Evolutionary conservation across 2,797 vertebrate genomes (phyloP).

Genomic region (Hypotaenidia okinawae): DNA sequence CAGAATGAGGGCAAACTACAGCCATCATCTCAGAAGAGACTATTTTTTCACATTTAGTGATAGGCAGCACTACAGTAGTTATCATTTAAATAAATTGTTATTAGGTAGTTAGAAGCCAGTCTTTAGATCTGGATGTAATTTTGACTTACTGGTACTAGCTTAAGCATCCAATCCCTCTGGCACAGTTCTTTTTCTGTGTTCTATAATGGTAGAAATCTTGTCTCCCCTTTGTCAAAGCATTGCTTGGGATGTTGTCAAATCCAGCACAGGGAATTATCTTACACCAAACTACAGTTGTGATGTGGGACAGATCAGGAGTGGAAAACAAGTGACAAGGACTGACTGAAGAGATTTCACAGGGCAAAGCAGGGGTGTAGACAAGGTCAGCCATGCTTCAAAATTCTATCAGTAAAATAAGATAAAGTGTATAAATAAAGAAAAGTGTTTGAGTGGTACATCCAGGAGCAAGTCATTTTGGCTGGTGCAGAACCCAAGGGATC

Average conservation of each 20-base stretch:
- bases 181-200: neutral
- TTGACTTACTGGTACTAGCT: neutral
- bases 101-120: neutral
- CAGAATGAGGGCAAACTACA: neutral
- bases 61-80: neutral
- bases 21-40: neutral
- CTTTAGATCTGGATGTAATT: neutral
- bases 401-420: slow-evolving; percentile 12
- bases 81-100: neutral
- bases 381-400: slow-evolving; percentile 16
- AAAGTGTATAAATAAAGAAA: slow-evolving; percentile 11
- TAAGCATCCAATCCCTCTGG: neutral
- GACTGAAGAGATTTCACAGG: slow-evolving; percentile 21
- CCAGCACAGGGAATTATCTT: neutral
- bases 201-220: neutral
- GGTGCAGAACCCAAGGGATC: neutral
- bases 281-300: neutral
- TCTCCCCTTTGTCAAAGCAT: neutral
- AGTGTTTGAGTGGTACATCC: neutral
- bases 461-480: neutral
- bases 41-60: neutral
- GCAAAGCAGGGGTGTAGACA: neutral
- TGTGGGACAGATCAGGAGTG: neutral
- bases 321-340: neutral
- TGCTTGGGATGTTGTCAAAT: slow-evolving; percentile 1